Evolutionary conservation across 1,140 invertebrate genomes (phyloP).

Genomic region (Magallana angulata): DNA sequence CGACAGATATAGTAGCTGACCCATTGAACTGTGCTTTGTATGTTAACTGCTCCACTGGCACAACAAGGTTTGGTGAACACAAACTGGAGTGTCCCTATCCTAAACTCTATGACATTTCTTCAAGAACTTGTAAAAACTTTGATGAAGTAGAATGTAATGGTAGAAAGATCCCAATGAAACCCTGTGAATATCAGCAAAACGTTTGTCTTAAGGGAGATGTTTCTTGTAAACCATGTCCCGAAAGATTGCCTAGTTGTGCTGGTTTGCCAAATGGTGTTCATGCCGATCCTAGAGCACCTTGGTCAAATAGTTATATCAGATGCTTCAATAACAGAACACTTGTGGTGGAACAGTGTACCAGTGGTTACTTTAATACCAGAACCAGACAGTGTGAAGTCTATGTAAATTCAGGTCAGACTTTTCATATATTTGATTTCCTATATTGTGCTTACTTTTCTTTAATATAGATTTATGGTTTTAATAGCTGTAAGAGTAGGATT

Average conservation of each 20-base stretch:
- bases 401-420: constrained; percentile 47
- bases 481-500: no score
- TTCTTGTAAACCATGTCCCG: constrained; percentile 60
- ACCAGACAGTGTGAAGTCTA: constrained; percentile 52
- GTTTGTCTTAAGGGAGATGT: constrained; percentile 44
- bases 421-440: background rate
- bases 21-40: constrained; percentile 50
- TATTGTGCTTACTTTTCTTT: no score
- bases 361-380: constrained; percentile 64
- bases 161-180: constrained; percentile 68
- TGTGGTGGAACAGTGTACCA: constrained; percentile 57
- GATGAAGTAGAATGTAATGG: constrained; percentile 62
- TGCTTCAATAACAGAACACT: constrained; percentile 65
- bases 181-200: constrained; percentile 70
- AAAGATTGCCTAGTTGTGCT: constrained; percentile 66
- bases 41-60: constrained; percentile 48
- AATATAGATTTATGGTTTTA: no score
- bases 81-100: constrained; percentile 69
- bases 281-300: constrained; percentile 62
- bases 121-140: constrained; percentile 64
- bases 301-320: constrained; percentile 59
- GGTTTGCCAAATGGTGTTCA: constrained; percentile 63
- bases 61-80: constrained; percentile 60
- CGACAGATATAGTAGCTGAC: constrained; percentile 43
- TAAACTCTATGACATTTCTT: constrained; percentile 61